Percentiles rank a stretch among this genome's conserved stretches.
phyloP scores from a whole-genome alignment of 2,888 invertebrate genomes.

The Cacoxenus indagator region DNA sequence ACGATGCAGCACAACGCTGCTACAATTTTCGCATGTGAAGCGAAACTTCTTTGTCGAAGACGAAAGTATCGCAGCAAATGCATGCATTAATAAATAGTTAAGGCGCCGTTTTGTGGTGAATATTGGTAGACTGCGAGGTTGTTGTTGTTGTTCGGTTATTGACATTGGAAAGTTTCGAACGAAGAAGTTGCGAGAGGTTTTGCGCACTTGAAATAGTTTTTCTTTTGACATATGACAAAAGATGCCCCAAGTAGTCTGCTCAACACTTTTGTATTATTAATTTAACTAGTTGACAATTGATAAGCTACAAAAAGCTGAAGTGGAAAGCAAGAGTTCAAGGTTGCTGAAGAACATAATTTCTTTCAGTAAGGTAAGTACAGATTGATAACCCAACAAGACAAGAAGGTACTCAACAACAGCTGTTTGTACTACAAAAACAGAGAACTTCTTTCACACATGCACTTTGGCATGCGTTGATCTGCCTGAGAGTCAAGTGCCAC shows the following conservation, averaged over 20 bases:
- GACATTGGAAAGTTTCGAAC: constrained; percentile 9
- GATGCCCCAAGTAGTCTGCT: neutral
- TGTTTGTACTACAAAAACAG: neutral
- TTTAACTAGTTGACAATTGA: too few species aligned
- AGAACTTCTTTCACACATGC: neutral
- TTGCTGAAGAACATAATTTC: too few species aligned
- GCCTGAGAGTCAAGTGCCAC: neutral
- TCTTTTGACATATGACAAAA: constrained; percentile 6
- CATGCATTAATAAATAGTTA: constrained; percentile 35
- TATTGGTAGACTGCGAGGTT: neutral
- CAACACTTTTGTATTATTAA: neutral
- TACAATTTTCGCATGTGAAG: neutral
- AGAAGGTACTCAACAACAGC: neutral
- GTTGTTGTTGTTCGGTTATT: neutral
- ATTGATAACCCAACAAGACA: neutral
- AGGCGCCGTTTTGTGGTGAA: constrained; percentile 12
- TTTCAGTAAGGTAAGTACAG: too few species aligned
- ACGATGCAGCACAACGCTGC: constrained; percentile 63
- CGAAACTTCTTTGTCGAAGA: neutral
- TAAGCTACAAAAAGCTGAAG: too few species aligned
- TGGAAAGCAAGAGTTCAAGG: too few species aligned
- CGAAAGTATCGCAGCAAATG: neutral
- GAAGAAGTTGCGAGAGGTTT: neutral
- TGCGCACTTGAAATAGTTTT: neutral
- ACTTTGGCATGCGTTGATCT: neutral